Base-by-base conservation (phyloP, 1,140 invertebrate genomes). In the Stratiolaelaps scimitus region DNA sequence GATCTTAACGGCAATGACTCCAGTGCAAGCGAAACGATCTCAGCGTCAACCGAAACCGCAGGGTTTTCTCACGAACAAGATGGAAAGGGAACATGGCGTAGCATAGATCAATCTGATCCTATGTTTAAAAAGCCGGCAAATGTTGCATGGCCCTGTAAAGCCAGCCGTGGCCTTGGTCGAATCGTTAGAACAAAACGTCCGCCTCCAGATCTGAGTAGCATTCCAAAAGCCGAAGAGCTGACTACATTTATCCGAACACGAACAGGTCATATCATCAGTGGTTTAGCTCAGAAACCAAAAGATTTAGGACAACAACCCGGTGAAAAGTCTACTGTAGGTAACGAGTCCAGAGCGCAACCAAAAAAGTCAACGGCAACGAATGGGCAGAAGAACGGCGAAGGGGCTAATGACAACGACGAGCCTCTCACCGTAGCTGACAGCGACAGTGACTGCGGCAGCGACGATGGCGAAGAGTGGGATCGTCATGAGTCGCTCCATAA, bases 401-500 rank as follows among this genome's bases (percentile, higher is more conserved):
- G 23, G 7, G 20, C 43, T 23, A 67, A 66, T 47, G 17, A 56
- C 19, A 4, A 43, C 44, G 60, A n/a, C 26, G 43, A 7, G 68
- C 72, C 68, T 71, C 5, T 6, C 34, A 46, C 26, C 28, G n/a
- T n/a, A n/a, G 10, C 65, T 17, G 1, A n/a, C 19, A 64, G n/a
- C 13, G 65, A 65, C 17, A 10, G n/a, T 17, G 56, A 26, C 6
- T 26, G 19, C n/a, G n/a, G 20, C n/a, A 65, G 74, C 65, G 74
- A 76, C 65, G 73, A 76, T 60, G 68, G 69, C 0, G 76, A 78
- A 72, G 77, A 79, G 64, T 78, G 76, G 75, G 77, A 79, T 43
- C 53, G 81, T 66, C 80, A 82, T 68, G 81, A 82, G 72, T 76
- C 81, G n/a, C 71, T 81, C 23, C 75, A 81, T 68, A 76, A 83